Evolutionary conservation across 1,140 invertebrate species (phyloP), one percentile per base, ranked within the genome.

Genomic region (Marisa cornuarietis): DNA sequence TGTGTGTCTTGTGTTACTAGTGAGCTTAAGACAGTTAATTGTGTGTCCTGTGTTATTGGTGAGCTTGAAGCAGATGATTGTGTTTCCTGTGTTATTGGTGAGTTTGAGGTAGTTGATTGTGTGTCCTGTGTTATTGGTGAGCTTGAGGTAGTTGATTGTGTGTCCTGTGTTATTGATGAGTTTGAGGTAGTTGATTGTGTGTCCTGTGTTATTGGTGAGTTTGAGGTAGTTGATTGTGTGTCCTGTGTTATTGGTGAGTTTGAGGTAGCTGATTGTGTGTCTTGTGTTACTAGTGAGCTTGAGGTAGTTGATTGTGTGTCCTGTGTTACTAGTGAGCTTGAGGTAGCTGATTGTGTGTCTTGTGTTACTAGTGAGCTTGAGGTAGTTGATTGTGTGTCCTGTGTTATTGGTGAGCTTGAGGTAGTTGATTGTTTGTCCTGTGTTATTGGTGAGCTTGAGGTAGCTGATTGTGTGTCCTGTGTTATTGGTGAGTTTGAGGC

Each of bases 131-230:
- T 42, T 68, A 16, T 76, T 76, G 87, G 87, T 88, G 85, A 87
- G 85, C 83, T 58, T 75, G 18, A 13, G 14, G 8, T 22, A 18
- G 9, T 58, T n/a, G 22, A 20, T 16, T 16, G 52, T 22, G 22
- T n/a, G n/a, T n/a, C n/a, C 31, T 42, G 31, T 42, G 31, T 42
- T 68, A 16, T 76, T 76, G 87, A 86, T 88, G 85, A 87, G 85
- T 83, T 58, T 75, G 18, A 13, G 14, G 8, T 22, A 18, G 9
- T 58, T n/a, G 22, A 20, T 16, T 16, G 52, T 22, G 22, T 22
- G n/a, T n/a, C n/a, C n/a, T n/a, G n/a, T 74, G n/a, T 74, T 14
- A 69, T 13, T 69, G 66, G 66, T 0, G n/a, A n/a, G n/a, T n/a
- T n/a, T n/a, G n/a, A n/a, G n/a, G n/a, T n/a, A n/a, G n/a, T n/a